Evolutionary conservation across 2,888 invertebrate genomes (phyloP), one percentile per base, ranked within the genome.

Genomic region (Xestoiulus laeticollis): DNA sequence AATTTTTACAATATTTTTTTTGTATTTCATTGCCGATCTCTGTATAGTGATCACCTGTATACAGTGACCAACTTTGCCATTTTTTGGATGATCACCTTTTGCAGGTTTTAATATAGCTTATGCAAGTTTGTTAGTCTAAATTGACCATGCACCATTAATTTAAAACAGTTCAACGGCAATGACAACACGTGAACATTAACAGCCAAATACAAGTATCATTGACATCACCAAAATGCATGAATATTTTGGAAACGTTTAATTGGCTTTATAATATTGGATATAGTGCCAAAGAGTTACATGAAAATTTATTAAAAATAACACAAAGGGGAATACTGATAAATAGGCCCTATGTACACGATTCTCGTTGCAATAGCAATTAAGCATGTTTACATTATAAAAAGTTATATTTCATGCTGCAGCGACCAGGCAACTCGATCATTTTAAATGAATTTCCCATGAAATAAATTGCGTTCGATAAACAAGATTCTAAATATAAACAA

Each of bases 391-490:
- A 22, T 68, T 68, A 68, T 26, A 8, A 68, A 68, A 59, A 22
- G 22, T 68, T 10, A 68, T 68, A 22, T 12, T 68, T 5, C 59
- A 22, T 30, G 78, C 78, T 22, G 4, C 16, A 14, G 26, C 78
- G 26, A 14, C 22, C 1, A 78, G 78, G 0, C 78, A 78, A 78
- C 30, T 68, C 10, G 78, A 26, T 26, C 68, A n/a, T 68, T 26
- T 68, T 26, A 26, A 68, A 68, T 26, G 68, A 26, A 10, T 68
- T 26, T 68, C 10, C 26, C 12, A 68, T 26, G 30, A 30, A 30
- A 78, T 14, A 78, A 78, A 78, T 30, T 78, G 78, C 78, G 22
- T 78, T 78, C 78, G 30, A 78, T 78, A 26, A 78, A 78, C 78
- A 78, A 30, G 30, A 12, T 22, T 26, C 78, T 30, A 30, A 78